Percentiles rank a stretch among this genome's conserved stretches.
Conservation (phyloP, 2,888 invertebrate genomes). For the Mantis religiosa region DNA sequence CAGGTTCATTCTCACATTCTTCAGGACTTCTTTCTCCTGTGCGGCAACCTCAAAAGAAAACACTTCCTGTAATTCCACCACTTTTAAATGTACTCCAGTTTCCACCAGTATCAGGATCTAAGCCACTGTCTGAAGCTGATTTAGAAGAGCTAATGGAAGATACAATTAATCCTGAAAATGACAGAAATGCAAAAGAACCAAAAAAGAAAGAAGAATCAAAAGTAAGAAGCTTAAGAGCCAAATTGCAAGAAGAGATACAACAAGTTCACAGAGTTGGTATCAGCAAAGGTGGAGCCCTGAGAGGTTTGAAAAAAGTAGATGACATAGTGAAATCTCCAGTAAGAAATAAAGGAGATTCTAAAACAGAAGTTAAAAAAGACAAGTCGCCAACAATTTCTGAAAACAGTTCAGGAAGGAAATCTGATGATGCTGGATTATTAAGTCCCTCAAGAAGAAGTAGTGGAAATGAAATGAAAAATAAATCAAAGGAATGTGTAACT, state of each 20-base stretch:
- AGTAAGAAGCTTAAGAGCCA: conserved; percentile 21
- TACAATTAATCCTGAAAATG: background rate
- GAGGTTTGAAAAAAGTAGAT: conserved; percentile 24
- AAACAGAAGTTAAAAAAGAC: background rate
- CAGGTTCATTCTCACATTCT: background rate
- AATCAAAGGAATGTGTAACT: background rate
- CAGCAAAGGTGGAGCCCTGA: conserved; percentile 27
- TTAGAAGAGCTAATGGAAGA: conserved; percentile 11
- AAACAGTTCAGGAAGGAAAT: background rate
- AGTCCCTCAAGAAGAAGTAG: background rate
- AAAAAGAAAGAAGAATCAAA: background rate
- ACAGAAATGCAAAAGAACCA: background rate
- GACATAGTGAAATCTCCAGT: conserved; percentile 7
- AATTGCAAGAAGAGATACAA: conserved; percentile 26
- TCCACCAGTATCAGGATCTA: background rate
- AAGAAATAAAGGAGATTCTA: background rate
- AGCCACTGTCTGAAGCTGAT: conserved; percentile 4
- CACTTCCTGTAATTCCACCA: background rate
- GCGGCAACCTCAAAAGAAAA: background rate
- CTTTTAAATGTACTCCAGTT: background rate
- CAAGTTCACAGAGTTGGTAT: conserved; percentile 30
- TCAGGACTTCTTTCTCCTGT: background rate
- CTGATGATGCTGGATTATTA: background rate
- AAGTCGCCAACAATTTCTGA: background rate
- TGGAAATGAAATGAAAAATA: background rate